phyloP scores from a whole-genome alignment of 2,797 vertebrate genomes.

The Leuciscus waleckii region DNA sequence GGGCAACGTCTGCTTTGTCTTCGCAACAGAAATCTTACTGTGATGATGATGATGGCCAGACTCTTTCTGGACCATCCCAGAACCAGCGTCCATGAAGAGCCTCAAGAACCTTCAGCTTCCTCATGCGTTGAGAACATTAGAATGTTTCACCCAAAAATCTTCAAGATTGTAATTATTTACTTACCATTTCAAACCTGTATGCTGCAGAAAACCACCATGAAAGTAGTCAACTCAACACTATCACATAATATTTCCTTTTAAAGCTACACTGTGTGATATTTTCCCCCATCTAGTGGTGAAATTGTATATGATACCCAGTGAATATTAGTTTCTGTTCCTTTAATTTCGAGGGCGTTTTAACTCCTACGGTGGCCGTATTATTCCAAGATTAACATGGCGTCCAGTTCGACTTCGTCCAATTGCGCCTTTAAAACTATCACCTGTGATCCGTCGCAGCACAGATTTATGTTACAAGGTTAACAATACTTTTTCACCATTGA shows the following conservation, averaged over 20 bases:
- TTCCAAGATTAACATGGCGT: too few relatives aligned
- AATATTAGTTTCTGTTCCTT: too few relatives aligned
- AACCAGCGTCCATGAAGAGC: conserved; percentile 18
- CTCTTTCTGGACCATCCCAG: conserved; percentile 42
- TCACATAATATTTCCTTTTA: background rate
- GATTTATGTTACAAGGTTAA: too few relatives aligned
- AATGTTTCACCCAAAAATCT: background rate
- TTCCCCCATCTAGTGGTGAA: too few relatives aligned
- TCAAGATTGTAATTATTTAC: background rate
- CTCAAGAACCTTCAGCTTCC: background rate
- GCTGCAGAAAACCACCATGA: background rate
- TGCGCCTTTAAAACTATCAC: too few relatives aligned
- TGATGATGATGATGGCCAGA: conserved; percentile 39
- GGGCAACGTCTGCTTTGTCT: conserved; percentile 57
- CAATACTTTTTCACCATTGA: too few relatives aligned
- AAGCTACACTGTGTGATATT: too few relatives aligned
- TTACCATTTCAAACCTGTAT: background rate
- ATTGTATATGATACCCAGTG: too few relatives aligned
- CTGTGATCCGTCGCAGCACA: too few relatives aligned
- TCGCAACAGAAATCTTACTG: conserved; percentile 57
- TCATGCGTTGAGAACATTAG: background rate
- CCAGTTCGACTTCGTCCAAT: too few relatives aligned
- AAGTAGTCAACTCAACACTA: background rate
- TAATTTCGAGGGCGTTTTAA: too few relatives aligned
- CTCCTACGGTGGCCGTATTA: too few relatives aligned